These are phyloP conservation scores for Himalopsyche anomala DNA, from an alignment of 2,888 invertebrate species.

Conservation along the genomic window DNA sequence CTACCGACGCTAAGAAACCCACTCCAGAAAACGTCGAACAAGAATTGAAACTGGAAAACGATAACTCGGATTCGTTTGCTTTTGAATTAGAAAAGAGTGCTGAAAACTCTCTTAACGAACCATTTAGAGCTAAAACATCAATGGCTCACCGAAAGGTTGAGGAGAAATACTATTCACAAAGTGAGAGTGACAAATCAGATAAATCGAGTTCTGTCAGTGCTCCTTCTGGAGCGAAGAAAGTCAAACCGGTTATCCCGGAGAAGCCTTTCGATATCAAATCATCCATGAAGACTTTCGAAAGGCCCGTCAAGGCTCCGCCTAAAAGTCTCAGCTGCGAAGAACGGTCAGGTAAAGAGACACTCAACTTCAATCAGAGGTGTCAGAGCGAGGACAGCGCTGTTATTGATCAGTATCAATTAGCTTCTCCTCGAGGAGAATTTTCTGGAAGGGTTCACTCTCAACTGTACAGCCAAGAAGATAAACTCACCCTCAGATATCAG, in stretches of 20 bases:
- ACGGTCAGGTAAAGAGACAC: slow-evolving; percentile 71
- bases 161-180: slow-evolving; percentile 71
- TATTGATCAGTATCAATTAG: slow-evolving; percentile 70
- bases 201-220: slow-evolving; percentile 76
- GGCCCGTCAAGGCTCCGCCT: slow-evolving; percentile 72
- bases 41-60: background rate
- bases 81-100: slow-evolving; percentile 52
- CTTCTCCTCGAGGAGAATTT: slow-evolving; percentile 75
- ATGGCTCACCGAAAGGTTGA: slow-evolving; percentile 67
- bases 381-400: slow-evolving; percentile 79
- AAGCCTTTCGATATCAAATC: slow-evolving; percentile 67
- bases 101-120: slow-evolving; percentile 53
- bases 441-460: slow-evolving; percentile 78
- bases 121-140: slow-evolving; percentile 61
- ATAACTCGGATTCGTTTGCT: background rate
- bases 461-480: slow-evolving; percentile 80
- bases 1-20: slow-evolving; percentile 68
- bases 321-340: slow-evolving; percentile 77
- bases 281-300: slow-evolving; percentile 69
- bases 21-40: slow-evolving; percentile 44
- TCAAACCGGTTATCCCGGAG: slow-evolving; percentile 71
- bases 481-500: slow-evolving; percentile 80
- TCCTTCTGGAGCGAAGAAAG: slow-evolving; percentile 74
- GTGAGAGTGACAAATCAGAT: slow-evolving; percentile 76
- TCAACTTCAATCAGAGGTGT: slow-evolving; percentile 77